Conservation (phyloP, 1,140 invertebrate species). For the Helicoverpa armigera region DNA sequence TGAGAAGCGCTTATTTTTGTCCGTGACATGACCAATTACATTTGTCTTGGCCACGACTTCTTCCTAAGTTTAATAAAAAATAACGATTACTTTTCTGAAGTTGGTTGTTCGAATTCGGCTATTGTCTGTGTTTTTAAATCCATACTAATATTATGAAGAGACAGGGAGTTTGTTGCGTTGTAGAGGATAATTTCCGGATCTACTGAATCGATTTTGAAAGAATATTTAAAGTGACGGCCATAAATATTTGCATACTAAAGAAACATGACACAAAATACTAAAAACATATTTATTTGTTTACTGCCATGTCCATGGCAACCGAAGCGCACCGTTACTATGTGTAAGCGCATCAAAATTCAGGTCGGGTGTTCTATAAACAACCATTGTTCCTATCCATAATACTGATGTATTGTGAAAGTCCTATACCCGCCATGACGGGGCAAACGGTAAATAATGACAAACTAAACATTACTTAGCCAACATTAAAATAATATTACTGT, state of each 20-base stretch:
- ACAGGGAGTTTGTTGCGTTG: neutral
- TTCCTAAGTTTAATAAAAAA: slow-evolving; percentile 3
- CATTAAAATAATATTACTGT: slow-evolving; percentile 7
- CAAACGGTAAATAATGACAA: slow-evolving; percentile 44
- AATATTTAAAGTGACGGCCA: neutral
- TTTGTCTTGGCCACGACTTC: slow-evolving; percentile 24
- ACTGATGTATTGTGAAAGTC: slow-evolving; percentile 53
- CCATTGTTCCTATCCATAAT: slow-evolving; percentile 63
- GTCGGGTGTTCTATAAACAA: slow-evolving; percentile 59
- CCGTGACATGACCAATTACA: slow-evolving; percentile 28
- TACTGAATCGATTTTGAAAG: no score
- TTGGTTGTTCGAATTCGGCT: neutral
- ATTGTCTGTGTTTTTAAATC: neutral
- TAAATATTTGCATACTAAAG: slow-evolving; percentile 33
- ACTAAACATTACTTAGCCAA: slow-evolving; percentile 6
- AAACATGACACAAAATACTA: slow-evolving; percentile 11
- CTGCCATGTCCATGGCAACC: slow-evolving; percentile 47
- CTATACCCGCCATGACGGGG: slow-evolving; percentile 22
- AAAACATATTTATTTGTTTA: slow-evolving; percentile 34
- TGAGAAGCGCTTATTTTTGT: slow-evolving; percentile 7
- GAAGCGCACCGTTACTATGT: slow-evolving; percentile 43
- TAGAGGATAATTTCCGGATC: no score
- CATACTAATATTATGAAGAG: neutral
- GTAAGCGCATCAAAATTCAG: slow-evolving; percentile 64
- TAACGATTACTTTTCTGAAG: neutral